Evolutionary conservation across 2,888 invertebrate genomes (phyloP).

Genomic region (Trissolcus brochymenae): DNA sequence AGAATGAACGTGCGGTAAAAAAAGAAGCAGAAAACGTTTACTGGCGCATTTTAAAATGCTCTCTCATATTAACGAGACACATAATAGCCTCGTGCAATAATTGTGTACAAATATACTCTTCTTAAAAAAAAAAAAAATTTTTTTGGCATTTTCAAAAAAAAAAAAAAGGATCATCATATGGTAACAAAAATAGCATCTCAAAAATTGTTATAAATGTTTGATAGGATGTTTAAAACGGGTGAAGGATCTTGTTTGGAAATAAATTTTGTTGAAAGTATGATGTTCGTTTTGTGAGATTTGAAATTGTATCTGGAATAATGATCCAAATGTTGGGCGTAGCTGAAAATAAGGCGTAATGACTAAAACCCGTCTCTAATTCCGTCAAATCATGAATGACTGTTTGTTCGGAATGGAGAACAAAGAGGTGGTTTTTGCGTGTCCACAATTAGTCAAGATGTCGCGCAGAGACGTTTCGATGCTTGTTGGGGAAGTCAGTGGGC

Average conservation of each 20-base stretch:
- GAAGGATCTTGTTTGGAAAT: no score
- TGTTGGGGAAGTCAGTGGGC: conserved; percentile 54
- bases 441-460: conserved; percentile 50
- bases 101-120: conserved; percentile 28
- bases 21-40: conserved; percentile 54
- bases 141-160: neutral
- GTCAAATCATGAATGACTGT: conserved; percentile 26
- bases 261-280: no score
- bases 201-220: no score
- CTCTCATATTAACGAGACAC: conserved; percentile 49
- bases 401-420: conserved; percentile 37
- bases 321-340: neutral
- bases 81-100: conserved; percentile 34
- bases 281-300: no score
- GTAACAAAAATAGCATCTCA: no score
- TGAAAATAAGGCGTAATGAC: conserved; percentile 19
- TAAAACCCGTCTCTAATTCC: conserved; percentile 21
- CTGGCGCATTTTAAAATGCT: conserved; percentile 45
- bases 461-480: conserved; percentile 40
- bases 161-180: no score
- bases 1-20: conserved; percentile 51
- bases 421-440: conserved; percentile 27
- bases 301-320: neutral
- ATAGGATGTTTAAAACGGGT: no score
- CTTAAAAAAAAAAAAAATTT: conserved; percentile 5